A percentile compares a stretch with the other conserved stretches of the same genome.
Conservation (phyloP, 2,113 vertebrate species). For the Murina feae region DNA sequence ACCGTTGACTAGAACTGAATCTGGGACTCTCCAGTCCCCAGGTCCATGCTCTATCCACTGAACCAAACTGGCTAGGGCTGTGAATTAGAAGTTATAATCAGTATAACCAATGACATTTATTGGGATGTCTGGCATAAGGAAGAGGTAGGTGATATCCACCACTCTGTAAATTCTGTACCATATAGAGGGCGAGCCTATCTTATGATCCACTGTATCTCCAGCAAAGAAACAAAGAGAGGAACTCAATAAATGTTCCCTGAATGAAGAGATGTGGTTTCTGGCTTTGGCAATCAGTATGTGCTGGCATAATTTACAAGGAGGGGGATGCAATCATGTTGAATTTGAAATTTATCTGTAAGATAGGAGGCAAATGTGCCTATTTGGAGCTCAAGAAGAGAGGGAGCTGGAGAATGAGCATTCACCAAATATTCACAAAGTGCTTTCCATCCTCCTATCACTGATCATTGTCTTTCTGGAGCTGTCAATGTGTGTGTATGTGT, state of each 20-base stretch:
- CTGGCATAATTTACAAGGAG: background rate
- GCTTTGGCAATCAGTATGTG: background rate
- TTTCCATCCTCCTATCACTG: background rate
- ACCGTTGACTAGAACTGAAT: no score
- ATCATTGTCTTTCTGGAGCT: background rate
- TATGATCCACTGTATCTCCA: background rate
- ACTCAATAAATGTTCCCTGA: background rate
- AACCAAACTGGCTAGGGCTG: no score
- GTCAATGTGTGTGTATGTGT: background rate
- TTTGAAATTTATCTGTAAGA: background rate
- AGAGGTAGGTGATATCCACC: background rate
- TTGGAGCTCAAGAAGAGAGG: slow-evolving; percentile 3
- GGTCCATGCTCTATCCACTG: no score
- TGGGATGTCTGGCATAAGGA: background rate
- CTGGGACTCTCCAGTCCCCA: no score
- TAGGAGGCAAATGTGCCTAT: background rate
- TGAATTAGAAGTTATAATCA: background rate
- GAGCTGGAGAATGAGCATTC: background rate
- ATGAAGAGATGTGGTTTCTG: background rate
- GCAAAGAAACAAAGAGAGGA: background rate
- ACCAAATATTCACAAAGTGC: background rate
- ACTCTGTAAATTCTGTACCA: background rate
- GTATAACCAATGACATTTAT: background rate
- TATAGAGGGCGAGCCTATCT: background rate
- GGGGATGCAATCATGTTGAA: background rate